Base-by-base conservation (phyloP, 2,888 invertebrate genomes). In the Tillus elongatus region DNA sequence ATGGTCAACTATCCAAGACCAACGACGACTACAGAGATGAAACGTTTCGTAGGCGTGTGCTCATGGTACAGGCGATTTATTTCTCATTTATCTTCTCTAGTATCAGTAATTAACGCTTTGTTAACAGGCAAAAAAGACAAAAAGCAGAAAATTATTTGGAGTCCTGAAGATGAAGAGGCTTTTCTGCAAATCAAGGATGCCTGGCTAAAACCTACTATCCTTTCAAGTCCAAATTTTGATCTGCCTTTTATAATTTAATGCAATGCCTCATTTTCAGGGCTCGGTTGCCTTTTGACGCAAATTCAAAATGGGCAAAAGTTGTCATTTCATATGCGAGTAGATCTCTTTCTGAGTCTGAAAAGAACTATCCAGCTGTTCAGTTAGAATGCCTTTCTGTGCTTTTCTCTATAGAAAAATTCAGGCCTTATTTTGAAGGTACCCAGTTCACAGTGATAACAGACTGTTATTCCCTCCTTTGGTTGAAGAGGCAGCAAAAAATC, bases 41-140 rank as follows among this genome's bases (percentile, higher is more conserved):
- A 52, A 37, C 32, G 54, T 11, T 51, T 58, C 33, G 26, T 54
- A 2, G 56, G 54, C 2, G 36, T 55, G 32, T 44, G 45, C 34
- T 44, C 43, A 2, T 57, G 53, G 49, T 53, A 54, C 29, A 29
- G 52, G 31, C 15, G 49, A 2, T 53, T 53, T 30, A 37, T 54
- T 9, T 40, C 38, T 6, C 29, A 51, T 45, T 54, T 53, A 36
- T 48, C 49, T 2, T 37, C 40, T 2, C 10, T 53, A 3, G 19
- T 47, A 2, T 46, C 51, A 9, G 52, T 52, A n/a, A 40, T 54
- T 13, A 49, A 40, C 15, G 44, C 44, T 14, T 39, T 50, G 4
- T 15, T 48, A 4, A 50, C 45, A 38, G 50, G 47, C 2, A 40
- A 36, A 30, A 40, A 36, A 13, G 53, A 51, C 30, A 33, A 31